Conservation (phyloP, 2,888 invertebrate genomes). For the Pelosia muscerda region DNA sequence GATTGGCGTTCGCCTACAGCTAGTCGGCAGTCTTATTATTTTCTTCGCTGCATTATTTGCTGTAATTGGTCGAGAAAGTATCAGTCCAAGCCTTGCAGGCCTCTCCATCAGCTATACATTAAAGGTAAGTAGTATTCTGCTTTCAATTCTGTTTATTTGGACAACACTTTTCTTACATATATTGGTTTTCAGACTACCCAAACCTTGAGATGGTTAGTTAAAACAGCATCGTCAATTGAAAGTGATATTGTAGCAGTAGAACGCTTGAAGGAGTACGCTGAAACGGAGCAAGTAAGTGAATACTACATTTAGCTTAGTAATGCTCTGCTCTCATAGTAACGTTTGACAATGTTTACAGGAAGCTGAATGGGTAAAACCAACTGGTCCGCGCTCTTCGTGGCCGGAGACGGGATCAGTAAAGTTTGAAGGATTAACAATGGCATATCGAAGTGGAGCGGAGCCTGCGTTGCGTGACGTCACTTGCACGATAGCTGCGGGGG, state of each 20-base stretch:
- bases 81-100: conserved; percentile 93
- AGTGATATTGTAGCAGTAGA: conserved; percentile 99
- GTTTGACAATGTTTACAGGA: conserved; percentile 2
- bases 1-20: conserved; percentile 97
- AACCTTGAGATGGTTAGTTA: conserved; percentile 97
- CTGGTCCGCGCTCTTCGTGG: conserved; percentile 10
- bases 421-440: conserved; percentile 6
- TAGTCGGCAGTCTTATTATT: conserved; percentile 98
- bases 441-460: conserved; percentile 85
- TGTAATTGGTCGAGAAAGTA: conserved; percentile 91
- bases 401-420: conserved; percentile 11
- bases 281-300: conserved; percentile 89
- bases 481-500: conserved; percentile 92
- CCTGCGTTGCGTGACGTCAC: conserved; percentile 93
- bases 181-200: conserved; percentile 91
- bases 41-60: conserved; percentile 98
- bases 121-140: conserved; percentile 85
- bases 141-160: not conserved
- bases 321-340: too few relatives aligned
- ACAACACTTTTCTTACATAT: not conserved
- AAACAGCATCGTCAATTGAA: conserved; percentile 98
- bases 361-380: conserved; percentile 9
- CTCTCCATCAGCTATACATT: conserved; percentile 95
- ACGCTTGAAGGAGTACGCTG: conserved; percentile 98
- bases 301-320: not conserved